Conservation (phyloP, 2,888 invertebrate genomes). For the Phlogophora meticulosa region DNA sequence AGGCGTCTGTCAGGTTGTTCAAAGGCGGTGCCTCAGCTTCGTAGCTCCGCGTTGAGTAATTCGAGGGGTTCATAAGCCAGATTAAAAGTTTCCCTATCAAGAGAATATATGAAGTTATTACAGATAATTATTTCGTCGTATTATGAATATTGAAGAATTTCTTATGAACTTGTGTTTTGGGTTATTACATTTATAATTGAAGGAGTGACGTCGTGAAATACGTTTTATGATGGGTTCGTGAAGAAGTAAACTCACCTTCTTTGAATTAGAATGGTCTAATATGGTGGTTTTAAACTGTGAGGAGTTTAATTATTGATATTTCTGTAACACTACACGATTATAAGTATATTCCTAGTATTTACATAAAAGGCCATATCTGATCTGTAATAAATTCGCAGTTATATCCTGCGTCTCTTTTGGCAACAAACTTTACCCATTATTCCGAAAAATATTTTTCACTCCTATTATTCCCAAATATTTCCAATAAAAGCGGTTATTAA, state of each 20-base stretch:
- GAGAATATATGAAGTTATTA: conserved; percentile 82
- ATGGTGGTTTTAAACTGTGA: too few species aligned
- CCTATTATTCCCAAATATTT: conserved; percentile 31
- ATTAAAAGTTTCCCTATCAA: conserved; percentile 82
- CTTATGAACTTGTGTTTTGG: conserved; percentile 61
- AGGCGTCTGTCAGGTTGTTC: conserved; percentile 67
- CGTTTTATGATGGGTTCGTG: neutral
- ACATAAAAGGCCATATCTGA: too few species aligned
- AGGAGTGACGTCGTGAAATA: conserved; percentile 3
- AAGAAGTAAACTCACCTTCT: too few species aligned
- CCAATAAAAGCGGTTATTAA: conserved; percentile 38
- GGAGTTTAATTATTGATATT: too few species aligned
- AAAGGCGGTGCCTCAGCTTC: conserved; percentile 61
- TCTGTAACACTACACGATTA: too few species aligned
- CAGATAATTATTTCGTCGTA: conserved; percentile 75
- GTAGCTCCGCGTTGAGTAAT: conserved; percentile 74
- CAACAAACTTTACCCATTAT: conserved; percentile 2
- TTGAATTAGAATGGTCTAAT: too few species aligned
- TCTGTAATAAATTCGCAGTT: neutral
- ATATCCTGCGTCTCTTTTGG: neutral
- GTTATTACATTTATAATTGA: conserved; percentile 34
- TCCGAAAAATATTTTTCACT: conserved; percentile 12
- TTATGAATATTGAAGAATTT: conserved; percentile 73
- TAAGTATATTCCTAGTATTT: too few species aligned
- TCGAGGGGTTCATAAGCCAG: conserved; percentile 72